Base-by-base conservation (phyloP, 2,888 invertebrate species). In the Drosophila neonasuta region DNA sequence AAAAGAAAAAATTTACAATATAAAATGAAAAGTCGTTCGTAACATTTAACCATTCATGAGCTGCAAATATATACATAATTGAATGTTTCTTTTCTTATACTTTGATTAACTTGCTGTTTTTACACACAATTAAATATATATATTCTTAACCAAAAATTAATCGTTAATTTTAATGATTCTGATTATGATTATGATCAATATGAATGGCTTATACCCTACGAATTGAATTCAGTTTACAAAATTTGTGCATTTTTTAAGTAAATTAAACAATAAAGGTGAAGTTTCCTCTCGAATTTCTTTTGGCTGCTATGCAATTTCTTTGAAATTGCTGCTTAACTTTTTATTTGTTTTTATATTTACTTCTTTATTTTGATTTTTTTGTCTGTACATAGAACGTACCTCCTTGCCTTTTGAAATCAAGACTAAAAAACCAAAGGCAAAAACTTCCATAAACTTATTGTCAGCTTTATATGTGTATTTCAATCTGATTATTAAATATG, bases 231-330 rank as follows among this genome's bases (percentile, higher is more conserved):
- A 71, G 59, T 73, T 77, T 24, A 74, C 46, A 50, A 69, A 61
- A 55, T 61, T 79, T 29, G 64, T 32, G 68, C 66, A 68, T 64
- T 65, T 41, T 60, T 58, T 32, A 61, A 67, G 70, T 51, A 59
- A 46, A 63, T 39, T 42, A 48, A 54, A 70, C 51, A 68, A 60
- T 85, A 90, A 90, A 90, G 90, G 90, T 90, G 90, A 90, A 90
- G 90, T 90, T 90, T 89, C 88, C 90, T 90, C 90, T 89, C 90
- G 45, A 74, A 80, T 75, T 77, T 55, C 56, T 65, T 71, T 74
- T 74, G 71, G 68, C 74, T 81, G 84, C 70, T 60, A 71, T 57
- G 64, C 68, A 52, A 55, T 60, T 71, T 57, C 74, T 71, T 70
- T 13, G 76, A 51, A 69, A 60, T 73, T 67, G 60, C 74, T 54